Evolutionary conservation across 1,140 invertebrate species (phyloP).

Genomic region (Diorhabda carinulata): DNA sequence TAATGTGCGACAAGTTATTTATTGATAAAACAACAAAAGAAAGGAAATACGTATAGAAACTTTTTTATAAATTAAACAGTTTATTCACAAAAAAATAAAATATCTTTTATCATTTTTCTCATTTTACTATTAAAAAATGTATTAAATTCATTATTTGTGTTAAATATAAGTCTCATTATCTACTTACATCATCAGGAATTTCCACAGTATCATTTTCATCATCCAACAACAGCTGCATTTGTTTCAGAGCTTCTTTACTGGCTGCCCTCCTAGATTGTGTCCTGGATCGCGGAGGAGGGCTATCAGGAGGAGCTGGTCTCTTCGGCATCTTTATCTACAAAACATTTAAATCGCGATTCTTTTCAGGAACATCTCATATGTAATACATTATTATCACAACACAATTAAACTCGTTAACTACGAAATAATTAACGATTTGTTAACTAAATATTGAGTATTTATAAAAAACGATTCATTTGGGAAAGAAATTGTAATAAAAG

Average conservation of each 20-base stretch:
- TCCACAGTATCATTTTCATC: conserved; percentile 35
- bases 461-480: not conserved
- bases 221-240: conserved; percentile 41
- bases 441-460: not conserved
- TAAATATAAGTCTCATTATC: too few relatives aligned
- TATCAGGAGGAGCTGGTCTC: conserved; percentile 17
- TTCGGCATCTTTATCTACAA: conserved; percentile 21
- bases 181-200: conserved; percentile 39
- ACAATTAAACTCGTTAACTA: not conserved
- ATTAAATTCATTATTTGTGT: too few relatives aligned
- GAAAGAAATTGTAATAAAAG: not conserved
- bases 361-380: too few relatives aligned
- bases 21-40: too few relatives aligned
- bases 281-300: conserved; percentile 19
- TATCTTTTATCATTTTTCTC: too few relatives aligned
- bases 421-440: not conserved
- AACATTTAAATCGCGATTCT: not conserved
- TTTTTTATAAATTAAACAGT: too few relatives aligned
- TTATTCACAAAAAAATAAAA: too few relatives aligned
- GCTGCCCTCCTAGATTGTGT: conserved; percentile 38
- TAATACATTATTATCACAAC: too few relatives aligned
- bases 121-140: too few relatives aligned
- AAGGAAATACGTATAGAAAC: too few relatives aligned
- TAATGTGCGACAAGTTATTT: too few relatives aligned
- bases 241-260: conserved; percentile 44